Percentiles rank a stretch among this genome's conserved stretches.
These are phyloP conservation scores for Torymus auratus DNA, from an alignment of 2,888 invertebrate genomes.

Conservation along the genomic window DNA sequence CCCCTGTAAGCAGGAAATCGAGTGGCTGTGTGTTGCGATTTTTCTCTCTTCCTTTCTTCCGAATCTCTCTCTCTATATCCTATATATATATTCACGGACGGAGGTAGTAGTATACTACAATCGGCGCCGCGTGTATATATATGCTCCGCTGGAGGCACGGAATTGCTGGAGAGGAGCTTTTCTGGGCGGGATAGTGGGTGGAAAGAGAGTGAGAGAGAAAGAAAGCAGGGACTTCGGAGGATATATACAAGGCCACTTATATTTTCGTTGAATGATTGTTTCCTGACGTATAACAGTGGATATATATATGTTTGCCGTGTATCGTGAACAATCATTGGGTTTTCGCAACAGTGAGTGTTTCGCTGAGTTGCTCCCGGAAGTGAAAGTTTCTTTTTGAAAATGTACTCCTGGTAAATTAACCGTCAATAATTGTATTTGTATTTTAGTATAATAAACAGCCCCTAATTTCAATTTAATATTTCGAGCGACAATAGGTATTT, in stretches of 20 bases:
- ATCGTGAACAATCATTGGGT: no score
- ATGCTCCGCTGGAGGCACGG: constrained; percentile 18
- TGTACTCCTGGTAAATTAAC: no score
- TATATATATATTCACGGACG: constrained; percentile 9
- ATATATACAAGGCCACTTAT: constrained; percentile 28
- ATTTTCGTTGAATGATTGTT: constrained; percentile 22
- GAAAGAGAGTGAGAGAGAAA: neutral
- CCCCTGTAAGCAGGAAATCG: constrained; percentile 71
- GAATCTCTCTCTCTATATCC: neutral
- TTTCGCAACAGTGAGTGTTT: no score
- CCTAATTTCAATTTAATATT: no score
- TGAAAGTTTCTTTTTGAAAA: no score
- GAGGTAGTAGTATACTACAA: constrained; percentile 11
- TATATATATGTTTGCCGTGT: no score
- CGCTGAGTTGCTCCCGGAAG: no score
- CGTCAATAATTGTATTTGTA: no score
- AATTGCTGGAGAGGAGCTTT: constrained; percentile 6
- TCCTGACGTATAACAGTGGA: no score
- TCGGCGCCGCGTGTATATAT: neutral
- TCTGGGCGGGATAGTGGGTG: neutral
- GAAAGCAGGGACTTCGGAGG: neutral
- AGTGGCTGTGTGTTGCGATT: constrained; percentile 58
- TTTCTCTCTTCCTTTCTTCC: constrained; percentile 22
- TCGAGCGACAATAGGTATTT: no score
- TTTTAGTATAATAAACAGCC: no score